Percentiles rank a stretch among this genome's conserved stretches.
Conservation (phyloP, 2,888 invertebrate genomes). For the Nycteola revayana region DNA sequence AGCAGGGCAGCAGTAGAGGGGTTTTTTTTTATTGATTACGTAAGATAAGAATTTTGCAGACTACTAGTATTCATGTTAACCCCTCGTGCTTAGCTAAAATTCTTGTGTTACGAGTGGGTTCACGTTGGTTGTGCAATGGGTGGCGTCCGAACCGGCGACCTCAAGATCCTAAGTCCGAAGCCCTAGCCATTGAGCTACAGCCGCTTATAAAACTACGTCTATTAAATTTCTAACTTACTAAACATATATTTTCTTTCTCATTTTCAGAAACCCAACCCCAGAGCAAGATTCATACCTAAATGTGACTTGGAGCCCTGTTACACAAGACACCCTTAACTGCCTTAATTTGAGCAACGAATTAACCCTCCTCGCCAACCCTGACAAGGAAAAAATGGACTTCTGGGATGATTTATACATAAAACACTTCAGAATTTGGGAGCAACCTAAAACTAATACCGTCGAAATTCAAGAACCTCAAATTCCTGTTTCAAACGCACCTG, state of each 20-base stretch:
- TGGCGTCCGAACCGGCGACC: too few relatives aligned
- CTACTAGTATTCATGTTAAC: too few relatives aligned
- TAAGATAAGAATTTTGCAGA: too few relatives aligned
- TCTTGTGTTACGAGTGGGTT: too few relatives aligned
- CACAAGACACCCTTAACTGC: conserved; percentile 60
- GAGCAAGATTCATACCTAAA: conserved; percentile 65
- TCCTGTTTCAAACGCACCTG: conserved; percentile 24
- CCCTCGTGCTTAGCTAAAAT: too few relatives aligned
- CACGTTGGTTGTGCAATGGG: too few relatives aligned
- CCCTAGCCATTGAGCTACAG: too few relatives aligned
- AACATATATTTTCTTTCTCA: neutral
- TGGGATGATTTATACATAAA: conserved; percentile 68
- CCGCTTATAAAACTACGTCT: too few relatives aligned
- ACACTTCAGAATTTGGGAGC: conserved; percentile 66
- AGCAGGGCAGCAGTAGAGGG: too few relatives aligned
- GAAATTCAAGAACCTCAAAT: conserved; percentile 29
- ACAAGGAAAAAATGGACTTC: conserved; percentile 67
- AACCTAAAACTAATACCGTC: conserved; percentile 40
- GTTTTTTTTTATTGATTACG: too few relatives aligned
- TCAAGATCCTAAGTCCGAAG: too few relatives aligned
- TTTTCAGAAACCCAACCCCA: conserved; percentile 60
- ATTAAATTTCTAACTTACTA: too few relatives aligned
- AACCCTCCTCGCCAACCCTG: conserved; percentile 51
- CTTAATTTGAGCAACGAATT: conserved; percentile 58
- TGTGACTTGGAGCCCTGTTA: conserved; percentile 66